phyloP scores from a whole-genome alignment of 2,888 invertebrate genomes.

The Tenthredo distinguenda region DNA sequence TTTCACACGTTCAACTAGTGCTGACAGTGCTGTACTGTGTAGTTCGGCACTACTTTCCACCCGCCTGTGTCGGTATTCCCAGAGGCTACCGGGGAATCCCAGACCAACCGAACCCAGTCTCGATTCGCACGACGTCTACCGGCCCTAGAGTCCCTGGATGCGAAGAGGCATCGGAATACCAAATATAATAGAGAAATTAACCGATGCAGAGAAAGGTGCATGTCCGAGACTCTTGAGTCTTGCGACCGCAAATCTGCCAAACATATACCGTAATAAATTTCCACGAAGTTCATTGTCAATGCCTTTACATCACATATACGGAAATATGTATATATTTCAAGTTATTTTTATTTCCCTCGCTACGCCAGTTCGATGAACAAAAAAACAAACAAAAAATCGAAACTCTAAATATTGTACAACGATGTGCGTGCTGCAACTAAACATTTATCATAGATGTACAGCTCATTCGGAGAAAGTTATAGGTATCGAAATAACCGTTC shows the following conservation, averaged over 20 bases:
- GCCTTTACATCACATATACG: background rate
- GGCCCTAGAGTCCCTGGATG: slow-evolving; percentile 13
- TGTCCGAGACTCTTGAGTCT: background rate
- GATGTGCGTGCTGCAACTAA: background rate
- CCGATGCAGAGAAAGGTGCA: background rate
- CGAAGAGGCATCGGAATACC: background rate
- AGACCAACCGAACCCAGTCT: slow-evolving; percentile 33
- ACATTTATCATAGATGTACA: background rate
- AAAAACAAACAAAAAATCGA: background rate
- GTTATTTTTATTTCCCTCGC: background rate
- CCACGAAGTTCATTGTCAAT: background rate
- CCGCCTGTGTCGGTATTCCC: slow-evolving; percentile 47
- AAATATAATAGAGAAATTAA: background rate
- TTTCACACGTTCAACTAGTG: slow-evolving; percentile 21
- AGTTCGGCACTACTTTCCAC: slow-evolving; percentile 29
- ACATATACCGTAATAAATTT: background rate
- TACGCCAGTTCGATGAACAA: background rate
- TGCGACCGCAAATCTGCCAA: background rate
- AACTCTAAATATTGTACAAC: background rate
- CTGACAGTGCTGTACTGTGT: background rate
- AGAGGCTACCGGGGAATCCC: slow-evolving; percentile 47
- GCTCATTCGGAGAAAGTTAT: background rate
- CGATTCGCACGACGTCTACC: background rate
- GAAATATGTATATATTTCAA: background rate
- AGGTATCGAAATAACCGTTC: background rate